These are phyloP conservation scores for Poeciliopsis paucimaculata DNA, from an alignment of 2,797 vertebrate genomes.

Conservation along the genomic window DNA sequence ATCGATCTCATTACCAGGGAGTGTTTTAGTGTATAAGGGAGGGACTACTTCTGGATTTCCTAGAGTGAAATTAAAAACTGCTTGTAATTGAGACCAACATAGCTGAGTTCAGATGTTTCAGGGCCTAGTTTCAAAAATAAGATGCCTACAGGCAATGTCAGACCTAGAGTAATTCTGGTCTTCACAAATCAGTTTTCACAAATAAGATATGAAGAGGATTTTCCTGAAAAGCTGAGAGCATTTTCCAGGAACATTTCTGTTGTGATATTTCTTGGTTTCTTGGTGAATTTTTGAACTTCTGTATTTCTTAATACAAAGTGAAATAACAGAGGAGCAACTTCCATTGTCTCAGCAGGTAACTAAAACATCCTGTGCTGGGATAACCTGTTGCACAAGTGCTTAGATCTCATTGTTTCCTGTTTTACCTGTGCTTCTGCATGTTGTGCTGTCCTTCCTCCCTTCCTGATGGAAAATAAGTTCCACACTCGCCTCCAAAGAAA, in stretches of 20 bases:
- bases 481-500: constrained; percentile 87
- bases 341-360: not conserved
- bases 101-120: constrained; percentile 13
- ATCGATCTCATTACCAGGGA: not conserved
- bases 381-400: constrained; percentile 17
- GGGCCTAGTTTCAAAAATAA: constrained; percentile 11
- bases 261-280: not conserved
- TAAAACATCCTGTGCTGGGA: not conserved
- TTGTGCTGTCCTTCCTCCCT: constrained; percentile 70
- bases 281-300: not conserved
- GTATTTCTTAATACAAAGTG: not conserved
- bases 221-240: not conserved
- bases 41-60: constrained; percentile 5
- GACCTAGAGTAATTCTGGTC: not conserved
- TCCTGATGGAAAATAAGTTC: constrained; percentile 82
- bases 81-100: constrained; percentile 11
- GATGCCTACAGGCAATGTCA: not conserved
- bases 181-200: not conserved
- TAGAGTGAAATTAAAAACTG: constrained; percentile 20
- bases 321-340: constrained; percentile 1
- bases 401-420: not conserved
- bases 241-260: not conserved
- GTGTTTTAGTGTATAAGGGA: not conserved
- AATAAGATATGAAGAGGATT: not conserved
- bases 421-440: constrained; percentile 85